These are phyloP conservation scores for Picathartes gymnocephalus DNA, from an alignment of 2,113 vertebrate genomes.

Conservation along the genomic window DNA sequence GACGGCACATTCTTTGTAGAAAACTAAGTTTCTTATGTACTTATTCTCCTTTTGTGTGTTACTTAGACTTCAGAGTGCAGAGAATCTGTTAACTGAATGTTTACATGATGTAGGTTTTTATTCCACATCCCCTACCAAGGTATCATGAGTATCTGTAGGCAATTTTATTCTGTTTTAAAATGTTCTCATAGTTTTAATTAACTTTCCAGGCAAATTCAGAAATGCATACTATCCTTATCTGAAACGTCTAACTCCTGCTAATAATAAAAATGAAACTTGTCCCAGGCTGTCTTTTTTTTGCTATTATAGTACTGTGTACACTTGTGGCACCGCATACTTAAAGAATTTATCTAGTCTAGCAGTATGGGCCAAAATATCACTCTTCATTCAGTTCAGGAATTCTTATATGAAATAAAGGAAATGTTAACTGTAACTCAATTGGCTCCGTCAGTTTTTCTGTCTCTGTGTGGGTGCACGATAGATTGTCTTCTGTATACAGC, in stretches of 20 bases:
- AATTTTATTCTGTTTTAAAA: slow-evolving; percentile 52
- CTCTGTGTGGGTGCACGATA: slow-evolving; percentile 58
- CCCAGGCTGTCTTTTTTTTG: slow-evolving; percentile 63
- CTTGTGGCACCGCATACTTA: slow-evolving; percentile 61
- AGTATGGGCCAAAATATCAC: slow-evolving; percentile 44
- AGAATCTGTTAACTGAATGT: slow-evolving; percentile 56
- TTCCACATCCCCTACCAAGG: slow-evolving; percentile 15
- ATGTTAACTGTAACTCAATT: slow-evolving; percentile 66
- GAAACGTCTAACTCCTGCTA: slow-evolving; percentile 61
- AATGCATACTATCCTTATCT: slow-evolving; percentile 51
- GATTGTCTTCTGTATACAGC: slow-evolving; percentile 38
- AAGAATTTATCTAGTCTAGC: slow-evolving; percentile 48
- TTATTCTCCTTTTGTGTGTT: slow-evolving; percentile 21
- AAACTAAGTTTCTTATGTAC: slow-evolving; percentile 35
- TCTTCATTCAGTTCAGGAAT: slow-evolving; percentile 61
- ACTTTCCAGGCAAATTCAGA: slow-evolving; percentile 56
- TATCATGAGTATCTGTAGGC: slow-evolving; percentile 30
- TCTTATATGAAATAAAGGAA: slow-evolving; percentile 69
- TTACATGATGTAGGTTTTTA: slow-evolving; percentile 52
- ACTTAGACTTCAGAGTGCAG: slow-evolving; percentile 34
- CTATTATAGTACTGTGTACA: slow-evolving; percentile 57
- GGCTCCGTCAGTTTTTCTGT: slow-evolving; percentile 69
- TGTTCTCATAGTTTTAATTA: slow-evolving; percentile 54
- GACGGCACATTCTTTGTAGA: slow-evolving; percentile 36
- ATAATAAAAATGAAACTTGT: slow-evolving; percentile 62